A percentile compares a stretch with the other conserved stretches of the same genome.
Conservation (phyloP, 2,113 vertebrate genomes). For the Eulemur rufifrons region DNA sequence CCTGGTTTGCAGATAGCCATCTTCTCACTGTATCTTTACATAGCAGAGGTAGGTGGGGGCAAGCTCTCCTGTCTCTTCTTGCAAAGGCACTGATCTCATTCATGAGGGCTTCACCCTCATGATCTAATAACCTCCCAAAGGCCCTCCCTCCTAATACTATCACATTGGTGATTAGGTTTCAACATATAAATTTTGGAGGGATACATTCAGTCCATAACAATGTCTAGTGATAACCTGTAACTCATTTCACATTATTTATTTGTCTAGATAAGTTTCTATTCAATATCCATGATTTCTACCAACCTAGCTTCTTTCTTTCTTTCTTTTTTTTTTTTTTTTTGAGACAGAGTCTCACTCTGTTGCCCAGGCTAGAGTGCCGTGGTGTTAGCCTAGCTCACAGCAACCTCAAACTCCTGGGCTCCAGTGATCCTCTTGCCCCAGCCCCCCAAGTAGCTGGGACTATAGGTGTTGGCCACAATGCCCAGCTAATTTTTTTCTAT, state of each 20-base stretch:
- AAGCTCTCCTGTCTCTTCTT: neutral
- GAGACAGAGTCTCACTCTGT: too few species aligned
- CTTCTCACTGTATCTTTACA: neutral
- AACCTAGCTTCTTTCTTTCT: neutral
- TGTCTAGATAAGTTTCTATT: neutral
- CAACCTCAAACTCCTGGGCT: too few species aligned
- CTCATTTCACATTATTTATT: neutral
- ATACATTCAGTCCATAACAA: neutral
- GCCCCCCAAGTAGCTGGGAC: too few species aligned
- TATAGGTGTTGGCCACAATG: rapidly evolving
- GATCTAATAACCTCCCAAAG: neutral
- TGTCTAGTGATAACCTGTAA: neutral
- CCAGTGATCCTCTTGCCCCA: too few species aligned
- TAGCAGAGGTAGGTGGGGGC: neutral
- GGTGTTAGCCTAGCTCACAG: too few species aligned
- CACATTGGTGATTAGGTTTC: neutral
- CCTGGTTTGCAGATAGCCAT: neutral
- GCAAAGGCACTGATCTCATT: neutral
- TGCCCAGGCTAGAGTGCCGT: too few species aligned
- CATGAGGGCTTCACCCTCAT: neutral
- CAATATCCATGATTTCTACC: neutral
- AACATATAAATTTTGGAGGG: neutral
- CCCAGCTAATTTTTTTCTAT: too few species aligned
- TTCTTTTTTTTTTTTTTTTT: too few species aligned
- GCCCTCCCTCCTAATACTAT: neutral